Base-by-base conservation (phyloP, 2,888 invertebrate species). In the Scotopteryx bipunctaria region DNA sequence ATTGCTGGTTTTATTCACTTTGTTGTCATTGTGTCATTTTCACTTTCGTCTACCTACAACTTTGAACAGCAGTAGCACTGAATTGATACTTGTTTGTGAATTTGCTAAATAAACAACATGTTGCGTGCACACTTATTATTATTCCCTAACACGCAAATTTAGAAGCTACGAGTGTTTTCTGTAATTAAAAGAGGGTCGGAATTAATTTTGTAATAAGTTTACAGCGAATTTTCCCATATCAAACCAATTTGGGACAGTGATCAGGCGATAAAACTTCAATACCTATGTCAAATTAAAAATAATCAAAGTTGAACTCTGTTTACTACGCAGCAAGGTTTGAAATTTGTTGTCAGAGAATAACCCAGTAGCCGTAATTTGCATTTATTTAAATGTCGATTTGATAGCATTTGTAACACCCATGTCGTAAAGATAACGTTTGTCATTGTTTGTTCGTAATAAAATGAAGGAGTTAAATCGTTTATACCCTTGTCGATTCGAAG, bases 1-100 rank as follows among this genome's bases (percentile, higher is more conserved):
- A 88, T 90, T 68, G 56, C 71, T 53, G 38, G 54, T 50, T n/a
- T 54, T 54, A 55, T 57, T 64, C 55, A 61, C 61, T 55, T 59
- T 35, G 31, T 44, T 61, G 61, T 64, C 68, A 67, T 68, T 55
- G 25, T 69, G 57, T 53, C 31, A 56, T 29, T 42, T 59, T 46
- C 50, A 48, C 44, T 40, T 1, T 35, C 11, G 14, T 13, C 8
- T 37, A 44, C 44, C n/a, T n/a, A n/a, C n/a, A n/a, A 31, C 36
- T 42, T 23, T 8, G 3, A 0, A 14, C 21, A 9, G 3, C 19
- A 40, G 11, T 15, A 42, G 16, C 21, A 33, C 19, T 35, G 23
- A 19, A 37, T 41, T 27, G 29, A 31, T 23, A 33, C 51, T 42
- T 37, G 33, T 52, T 23, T 36, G n/a, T 6, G 3, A 38, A 46